Conservation (phyloP, 1,140 invertebrate species). For the Drosophila suzukii region DNA sequence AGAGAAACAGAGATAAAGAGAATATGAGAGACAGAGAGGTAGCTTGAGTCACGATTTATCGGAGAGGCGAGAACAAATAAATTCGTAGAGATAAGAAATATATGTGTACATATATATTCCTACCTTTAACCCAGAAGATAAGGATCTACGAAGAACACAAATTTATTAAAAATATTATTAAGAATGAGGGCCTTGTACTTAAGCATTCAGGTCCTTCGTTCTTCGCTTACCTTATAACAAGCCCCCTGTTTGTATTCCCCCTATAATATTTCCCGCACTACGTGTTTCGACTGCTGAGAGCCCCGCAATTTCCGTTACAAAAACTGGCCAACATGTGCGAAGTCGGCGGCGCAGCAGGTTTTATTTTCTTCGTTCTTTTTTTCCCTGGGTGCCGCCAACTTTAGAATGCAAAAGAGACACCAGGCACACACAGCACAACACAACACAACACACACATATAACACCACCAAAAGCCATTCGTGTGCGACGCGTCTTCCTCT, state of each 20-base stretch:
- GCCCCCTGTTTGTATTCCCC: conserved; percentile 2
- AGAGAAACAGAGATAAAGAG: background rate
- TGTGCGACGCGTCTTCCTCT: conserved; percentile 57
- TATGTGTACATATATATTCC: background rate
- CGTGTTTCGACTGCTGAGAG: conserved; percentile 61
- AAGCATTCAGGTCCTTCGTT: conserved; percentile 20
- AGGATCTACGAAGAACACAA: conserved; percentile 18
- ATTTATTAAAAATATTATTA: conserved; percentile 43
- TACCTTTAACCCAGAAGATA: conserved; percentile 34
- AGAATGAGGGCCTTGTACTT: conserved; percentile 6
- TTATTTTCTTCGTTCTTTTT: conserved; percentile 16
- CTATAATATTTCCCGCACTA: conserved; percentile 10
- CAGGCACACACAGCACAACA: conserved; percentile 4
- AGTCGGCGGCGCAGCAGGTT: conserved; percentile 44
- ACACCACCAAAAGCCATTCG: conserved; percentile 42
- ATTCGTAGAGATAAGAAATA: background rate
- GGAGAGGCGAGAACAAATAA: conserved; percentile 21
- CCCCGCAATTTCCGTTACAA: conserved; percentile 76
- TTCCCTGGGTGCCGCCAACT: conserved; percentile 43
- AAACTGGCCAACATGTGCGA: conserved; percentile 62
- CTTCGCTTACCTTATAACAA: conserved; percentile 13
- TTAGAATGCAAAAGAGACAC: conserved; percentile 56
- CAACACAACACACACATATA: conserved; percentile 2
- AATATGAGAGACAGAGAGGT: background rate
- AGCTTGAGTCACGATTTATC: conserved; percentile 27